A percentile compares a stretch with the other conserved stretches of the same genome.
These are phyloP conservation scores for Xenopus tropicalis DNA, from an alignment of 2,113 vertebrate genomes.

Conservation along the genomic window UCB_Xtro_10.0 CM004443.2:157438501-157439000, in stretches of 20 bases:
- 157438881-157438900: conserved; percentile 32
- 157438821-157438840: not conserved
- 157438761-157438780: conserved; percentile 1
- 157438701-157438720: conserved; percentile 14
- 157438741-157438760: conserved; percentile 11
- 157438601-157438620: conserved; percentile 42
- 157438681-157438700: conserved; percentile 39
- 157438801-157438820: not conserved
- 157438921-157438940: no score
- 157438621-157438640: conserved; percentile 39
- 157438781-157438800: not conserved
- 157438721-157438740: conserved; percentile 27
- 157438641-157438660: conserved; percentile 37
- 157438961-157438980: no score
- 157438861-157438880: conserved; percentile 6
- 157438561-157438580: conserved; percentile 2
- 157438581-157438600: conserved; percentile 38
- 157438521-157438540: conserved; percentile 25
- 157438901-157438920: no score
- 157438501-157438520: conserved; percentile 28
- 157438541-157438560: conserved; percentile 18
- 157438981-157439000: no score
- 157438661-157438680: conserved; percentile 42
- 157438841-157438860: not conserved
- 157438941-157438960: no score